These are phyloP conservation scores for Chlamydotis undulata DNA, from an alignment of 2,113 vertebrate species.

Conservation along the genomic window DNA sequence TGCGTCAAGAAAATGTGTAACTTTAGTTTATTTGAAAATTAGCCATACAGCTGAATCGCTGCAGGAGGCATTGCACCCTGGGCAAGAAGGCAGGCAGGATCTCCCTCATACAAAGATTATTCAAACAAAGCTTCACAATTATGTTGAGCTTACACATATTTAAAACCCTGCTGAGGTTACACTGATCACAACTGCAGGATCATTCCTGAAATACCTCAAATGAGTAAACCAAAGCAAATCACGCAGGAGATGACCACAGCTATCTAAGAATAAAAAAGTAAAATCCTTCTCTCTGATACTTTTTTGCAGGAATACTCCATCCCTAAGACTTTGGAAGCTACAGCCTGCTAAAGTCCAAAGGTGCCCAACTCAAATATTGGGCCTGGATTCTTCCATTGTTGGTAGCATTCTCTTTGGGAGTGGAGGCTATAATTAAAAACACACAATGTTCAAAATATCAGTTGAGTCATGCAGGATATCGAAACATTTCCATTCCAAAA, in stretches of 20 bases:
- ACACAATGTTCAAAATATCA: neutral
- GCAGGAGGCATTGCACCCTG: slow-evolving; percentile 9
- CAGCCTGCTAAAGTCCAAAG: neutral
- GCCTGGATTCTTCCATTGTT: neutral
- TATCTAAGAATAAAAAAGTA: slow-evolving; percentile 13
- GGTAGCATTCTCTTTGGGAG: neutral
- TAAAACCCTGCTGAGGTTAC: slow-evolving; percentile 62
- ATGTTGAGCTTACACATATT: slow-evolving; percentile 64
- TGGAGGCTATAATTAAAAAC: neutral
- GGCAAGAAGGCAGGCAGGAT: slow-evolving; percentile 5
- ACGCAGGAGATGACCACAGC: neutral
- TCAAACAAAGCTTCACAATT: slow-evolving; percentile 54
- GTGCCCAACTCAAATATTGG: neutral
- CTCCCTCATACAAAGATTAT: slow-evolving; percentile 31
- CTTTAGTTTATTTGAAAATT: slow-evolving; percentile 62
- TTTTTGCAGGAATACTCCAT: neutral
- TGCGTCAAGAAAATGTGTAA: slow-evolving; percentile 14
- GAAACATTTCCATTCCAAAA: neutral
- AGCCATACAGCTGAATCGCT: slow-evolving; percentile 59
- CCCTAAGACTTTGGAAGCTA: neutral
- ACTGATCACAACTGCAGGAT: slow-evolving; percentile 34
- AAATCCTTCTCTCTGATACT: neutral
- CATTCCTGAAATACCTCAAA: slow-evolving; percentile 69
- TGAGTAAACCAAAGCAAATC: neutral
- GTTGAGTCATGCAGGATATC: neutral